A percentile compares a stretch with the other conserved stretches of the same genome.
Evolutionary conservation across 2,888 invertebrate species (phyloP).

Genomic region (Heliconius cydno): DNA sequence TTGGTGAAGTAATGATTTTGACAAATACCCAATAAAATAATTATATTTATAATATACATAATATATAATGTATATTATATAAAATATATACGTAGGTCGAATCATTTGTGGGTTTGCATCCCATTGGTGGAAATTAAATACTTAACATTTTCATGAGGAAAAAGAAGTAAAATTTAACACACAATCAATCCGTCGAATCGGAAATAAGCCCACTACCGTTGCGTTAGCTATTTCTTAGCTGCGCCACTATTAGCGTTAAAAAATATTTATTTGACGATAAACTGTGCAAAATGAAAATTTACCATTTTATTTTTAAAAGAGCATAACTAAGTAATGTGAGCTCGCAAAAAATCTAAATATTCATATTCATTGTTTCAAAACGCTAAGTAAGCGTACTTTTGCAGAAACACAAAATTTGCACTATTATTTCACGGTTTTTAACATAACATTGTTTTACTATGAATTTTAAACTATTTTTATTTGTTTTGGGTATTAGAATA

Average conservation of each 20-base stretch:
- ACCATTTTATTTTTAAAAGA: neutral
- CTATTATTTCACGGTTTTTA: neutral
- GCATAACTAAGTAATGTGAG: neutral
- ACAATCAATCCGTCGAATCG: too few species aligned
- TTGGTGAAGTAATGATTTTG: too few species aligned
- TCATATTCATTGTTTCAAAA: conserved; percentile 1
- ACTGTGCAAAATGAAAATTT: too few species aligned
- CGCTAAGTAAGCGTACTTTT: neutral
- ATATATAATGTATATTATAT: too few species aligned
- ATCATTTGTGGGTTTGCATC: neutral
- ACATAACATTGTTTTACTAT: neutral
- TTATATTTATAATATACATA: too few species aligned
- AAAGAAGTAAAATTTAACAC: too few species aligned
- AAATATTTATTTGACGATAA: too few species aligned
- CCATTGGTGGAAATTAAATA: neutral
- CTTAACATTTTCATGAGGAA: too few species aligned
- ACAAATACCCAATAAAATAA: too few species aligned
- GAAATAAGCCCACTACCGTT: too few species aligned
- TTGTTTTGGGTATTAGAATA: neutral
- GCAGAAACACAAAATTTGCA: neutral
- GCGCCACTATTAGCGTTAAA: too few species aligned
- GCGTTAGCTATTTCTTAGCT: too few species aligned
- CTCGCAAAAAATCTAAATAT: conserved; percentile 3
- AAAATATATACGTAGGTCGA: neutral
- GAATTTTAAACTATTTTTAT: neutral